Evolutionary conservation across 2,797 vertebrate genomes (phyloP).

Genomic region (Delichon dasypus): DNA sequence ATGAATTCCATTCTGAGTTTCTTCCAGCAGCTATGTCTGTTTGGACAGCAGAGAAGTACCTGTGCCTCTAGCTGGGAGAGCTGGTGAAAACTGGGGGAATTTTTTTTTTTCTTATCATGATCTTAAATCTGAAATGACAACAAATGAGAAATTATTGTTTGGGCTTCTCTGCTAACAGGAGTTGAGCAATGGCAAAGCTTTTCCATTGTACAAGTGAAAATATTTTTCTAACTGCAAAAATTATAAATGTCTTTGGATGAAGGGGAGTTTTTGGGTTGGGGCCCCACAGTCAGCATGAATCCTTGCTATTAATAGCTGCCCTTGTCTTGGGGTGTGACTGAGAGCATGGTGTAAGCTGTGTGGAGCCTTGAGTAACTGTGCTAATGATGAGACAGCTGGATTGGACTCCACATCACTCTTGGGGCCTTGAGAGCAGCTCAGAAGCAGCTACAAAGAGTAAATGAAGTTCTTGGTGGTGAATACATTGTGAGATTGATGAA

Average conservation of each 20-base stretch:
- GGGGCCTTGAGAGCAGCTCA: background rate
- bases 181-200: background rate
- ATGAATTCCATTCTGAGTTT: background rate
- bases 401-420: background rate
- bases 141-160: background rate
- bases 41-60: background rate
- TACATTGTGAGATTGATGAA: background rate
- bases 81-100: background rate
- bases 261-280: background rate
- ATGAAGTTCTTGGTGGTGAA: background rate
- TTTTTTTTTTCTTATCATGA: background rate
- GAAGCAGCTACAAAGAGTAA: background rate
- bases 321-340: background rate
- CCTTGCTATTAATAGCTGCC: background rate
- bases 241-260: background rate
- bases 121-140: background rate
- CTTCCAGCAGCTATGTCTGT: background rate
- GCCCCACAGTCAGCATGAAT: background rate
- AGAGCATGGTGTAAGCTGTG: accelerated
- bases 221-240: background rate
- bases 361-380: background rate
- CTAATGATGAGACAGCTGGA: background rate
- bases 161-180: background rate
- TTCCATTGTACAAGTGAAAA: background rate
- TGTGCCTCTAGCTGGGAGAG: background rate